These are phyloP conservation scores for Acanthococcus lagerstroemiae DNA, from an alignment of 2,888 invertebrate species.

Conservation along the genomic window DNA sequence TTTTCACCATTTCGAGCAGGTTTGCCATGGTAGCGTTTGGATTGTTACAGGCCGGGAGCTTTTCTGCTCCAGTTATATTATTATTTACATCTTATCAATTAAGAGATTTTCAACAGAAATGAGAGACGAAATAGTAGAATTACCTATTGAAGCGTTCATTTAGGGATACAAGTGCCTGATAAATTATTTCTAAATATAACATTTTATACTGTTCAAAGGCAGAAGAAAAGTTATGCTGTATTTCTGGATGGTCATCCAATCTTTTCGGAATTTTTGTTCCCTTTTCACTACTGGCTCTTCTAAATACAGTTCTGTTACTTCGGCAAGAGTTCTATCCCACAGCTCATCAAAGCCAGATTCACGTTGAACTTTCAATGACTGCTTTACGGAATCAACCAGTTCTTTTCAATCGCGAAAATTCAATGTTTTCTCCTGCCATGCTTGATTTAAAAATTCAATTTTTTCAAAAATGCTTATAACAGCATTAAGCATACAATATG, in stretches of 20 bases:
- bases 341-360: not conserved
- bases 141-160: not conserved
- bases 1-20: too few species aligned
- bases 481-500: too few species aligned
- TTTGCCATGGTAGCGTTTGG: too few species aligned
- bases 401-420: not conserved
- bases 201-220: not conserved
- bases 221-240: not conserved
- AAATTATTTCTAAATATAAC: not conserved
- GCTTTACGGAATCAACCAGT: not conserved
- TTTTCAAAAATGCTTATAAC: too few species aligned
- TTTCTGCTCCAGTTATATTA: not conserved
- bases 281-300: not conserved
- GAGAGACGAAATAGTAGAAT: too few species aligned
- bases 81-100: not conserved
- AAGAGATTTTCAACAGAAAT: not conserved
- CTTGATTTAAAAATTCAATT: too few species aligned
- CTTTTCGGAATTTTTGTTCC: not conserved
- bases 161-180: not conserved
- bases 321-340: not conserved
- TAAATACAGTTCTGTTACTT: not conserved
- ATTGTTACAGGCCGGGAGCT: too few species aligned
- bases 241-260: slow-evolving; percentile 2
- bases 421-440: too few species aligned
- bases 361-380: not conserved